Base-by-base conservation (phyloP, 2,888 invertebrate species). In the Caenorhabditis sp. region DNA sequence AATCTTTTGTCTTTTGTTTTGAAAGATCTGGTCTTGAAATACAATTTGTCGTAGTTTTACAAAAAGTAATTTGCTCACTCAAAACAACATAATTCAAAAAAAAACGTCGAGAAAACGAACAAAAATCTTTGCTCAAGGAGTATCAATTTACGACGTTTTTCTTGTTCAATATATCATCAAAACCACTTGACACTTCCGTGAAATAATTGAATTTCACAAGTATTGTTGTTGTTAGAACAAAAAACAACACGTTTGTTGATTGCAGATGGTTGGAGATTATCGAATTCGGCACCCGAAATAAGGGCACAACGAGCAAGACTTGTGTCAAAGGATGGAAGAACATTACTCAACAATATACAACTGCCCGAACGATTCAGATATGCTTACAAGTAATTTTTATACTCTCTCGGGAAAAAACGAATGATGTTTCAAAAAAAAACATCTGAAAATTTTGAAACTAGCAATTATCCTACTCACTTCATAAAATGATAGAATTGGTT, bases 301-400 rank as follows among this genome's bases (percentile, higher is more conserved):
- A 53, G 62, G 8, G 62, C 65, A 10, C 71, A 65, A 49, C 61
- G 69, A 63, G 74, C 81, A 31, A 78, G 85, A 19, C 74, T 85
- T n/a, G 85, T 85, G 10, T 77, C 80, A 23, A 85, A 85, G 66
- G 82, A 84, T 66, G 85, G 85, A 27, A 71, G 75, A 27, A 82
- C 83, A 26, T 67, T 84, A n/a, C 77, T 83, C 26, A 66, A 77
- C 43, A 83, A 82, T 51, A 71, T 82, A 43, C 77, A 85, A 59
- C 59, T 83, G 23, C 84, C 81, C 23, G 75, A 79, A 61, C 74
- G 76, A 43, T 79, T 74, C 59, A 64, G 65, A 51, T 70, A 67
- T 43, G 74, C 76, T 23, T 76, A 75, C 69, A 81, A 76, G 83
- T 83, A 69, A 64, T 60, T 53, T 65, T 58, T 17, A 43, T 17